A percentile compares a stretch with the other conserved stretches of the same genome.
These are phyloP conservation scores for Stegodyphus mimosarum DNA, from an alignment of 1,140 invertebrate genomes.

Conservation along the genomic window DNA sequence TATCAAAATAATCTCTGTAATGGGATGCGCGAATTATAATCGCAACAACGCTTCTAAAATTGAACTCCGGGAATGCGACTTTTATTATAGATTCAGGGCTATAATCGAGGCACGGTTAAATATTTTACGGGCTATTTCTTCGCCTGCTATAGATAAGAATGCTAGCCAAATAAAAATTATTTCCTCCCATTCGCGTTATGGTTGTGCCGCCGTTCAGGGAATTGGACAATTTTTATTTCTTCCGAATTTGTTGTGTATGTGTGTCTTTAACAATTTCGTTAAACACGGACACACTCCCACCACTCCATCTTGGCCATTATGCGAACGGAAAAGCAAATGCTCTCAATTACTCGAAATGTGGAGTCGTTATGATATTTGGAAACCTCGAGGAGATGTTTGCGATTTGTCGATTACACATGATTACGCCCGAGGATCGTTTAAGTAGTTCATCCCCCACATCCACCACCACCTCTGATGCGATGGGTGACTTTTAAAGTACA, in stretches of 20 bases:
- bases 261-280: not conserved
- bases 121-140: not conserved
- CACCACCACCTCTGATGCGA: no score
- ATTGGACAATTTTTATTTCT: constrained; percentile 31
- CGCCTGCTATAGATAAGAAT: constrained; percentile 15
- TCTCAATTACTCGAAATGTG: constrained; percentile 28
- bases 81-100: constrained; percentile 3
- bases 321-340: constrained; percentile 1
- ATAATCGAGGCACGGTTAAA: not conserved
- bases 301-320: not conserved
- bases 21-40: constrained; percentile 36
- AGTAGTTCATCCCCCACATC: not conserved
- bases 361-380: constrained; percentile 13
- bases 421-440: constrained; percentile 23
- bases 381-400: constrained; percentile 26
- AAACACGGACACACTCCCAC: not conserved
- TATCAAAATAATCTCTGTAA: constrained; percentile 36
- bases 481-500: no score
- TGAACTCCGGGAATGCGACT: constrained; percentile 11
- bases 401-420: constrained; percentile 40
- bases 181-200: constrained; percentile 16
- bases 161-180: constrained; percentile 26
- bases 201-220: constrained; percentile 1
- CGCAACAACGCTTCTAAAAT: constrained; percentile 6
- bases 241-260: constrained; percentile 11